Conservation (phyloP, 1,140 invertebrate species). For the Hermetia illucens region DNA sequence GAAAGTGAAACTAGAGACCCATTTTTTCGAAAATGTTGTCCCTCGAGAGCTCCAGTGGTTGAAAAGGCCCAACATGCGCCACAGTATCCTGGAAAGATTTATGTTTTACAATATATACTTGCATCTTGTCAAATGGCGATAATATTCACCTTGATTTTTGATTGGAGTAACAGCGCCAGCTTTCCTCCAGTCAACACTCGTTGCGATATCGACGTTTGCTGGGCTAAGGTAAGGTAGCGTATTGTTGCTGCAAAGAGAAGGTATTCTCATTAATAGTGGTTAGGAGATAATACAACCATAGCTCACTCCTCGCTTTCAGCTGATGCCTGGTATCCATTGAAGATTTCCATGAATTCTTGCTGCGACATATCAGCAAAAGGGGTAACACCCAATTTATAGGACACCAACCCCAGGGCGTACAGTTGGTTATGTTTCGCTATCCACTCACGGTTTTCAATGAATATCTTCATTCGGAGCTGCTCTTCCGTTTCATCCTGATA, state of each 20-base stretch:
- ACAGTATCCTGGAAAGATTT: conserved; percentile 1
- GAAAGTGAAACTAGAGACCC: conserved; percentile 34
- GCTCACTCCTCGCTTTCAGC: no score
- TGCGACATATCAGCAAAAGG: conserved; percentile 53
- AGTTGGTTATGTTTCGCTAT: conserved; percentile 53
- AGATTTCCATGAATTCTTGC: conserved; percentile 46
- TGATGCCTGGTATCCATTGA: conserved; percentile 73
- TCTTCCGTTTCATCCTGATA: conserved; percentile 47
- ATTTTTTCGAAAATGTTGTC: conserved; percentile 46
- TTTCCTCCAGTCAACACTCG: conserved; percentile 41
- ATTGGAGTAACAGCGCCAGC: conserved; percentile 45
- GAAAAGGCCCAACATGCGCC: conserved; percentile 6
- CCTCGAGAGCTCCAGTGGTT: conserved; percentile 39
- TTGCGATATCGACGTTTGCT: conserved; percentile 31
- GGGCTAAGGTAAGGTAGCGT: conserved; percentile 46
- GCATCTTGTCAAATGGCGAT: no score
- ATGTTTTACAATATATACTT: no score
- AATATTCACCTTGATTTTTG: conserved; percentile 46
- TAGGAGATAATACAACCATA: no score
- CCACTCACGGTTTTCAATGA: conserved; percentile 50
- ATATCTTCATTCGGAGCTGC: conserved; percentile 51
- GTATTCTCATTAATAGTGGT: no score
- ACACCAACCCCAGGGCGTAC: conserved; percentile 37
- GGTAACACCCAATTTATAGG: conserved; percentile 45
- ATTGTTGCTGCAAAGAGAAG: no score